phyloP scores from a whole-genome alignment of 64 coral and sea anemone genomes.

The Acropora yongei region DNA sequence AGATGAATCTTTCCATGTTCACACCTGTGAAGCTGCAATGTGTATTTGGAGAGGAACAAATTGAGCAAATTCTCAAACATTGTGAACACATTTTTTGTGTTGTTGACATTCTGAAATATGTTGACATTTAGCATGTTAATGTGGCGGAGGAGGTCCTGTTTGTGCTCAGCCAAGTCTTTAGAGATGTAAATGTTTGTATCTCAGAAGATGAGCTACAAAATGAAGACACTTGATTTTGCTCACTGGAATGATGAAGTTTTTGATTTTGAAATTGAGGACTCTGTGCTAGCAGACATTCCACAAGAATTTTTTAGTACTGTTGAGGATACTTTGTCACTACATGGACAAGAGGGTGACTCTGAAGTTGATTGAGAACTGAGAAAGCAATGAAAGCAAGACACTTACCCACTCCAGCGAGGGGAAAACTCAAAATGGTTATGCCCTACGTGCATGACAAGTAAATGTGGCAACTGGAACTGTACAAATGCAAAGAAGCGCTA shows the following conservation, averaged over 20 bases:
- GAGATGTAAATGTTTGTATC: neutral
- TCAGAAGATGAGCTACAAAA: neutral
- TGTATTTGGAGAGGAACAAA: neutral
- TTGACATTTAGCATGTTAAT: neutral
- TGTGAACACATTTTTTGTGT: neutral
- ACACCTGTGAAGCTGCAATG: neutral
- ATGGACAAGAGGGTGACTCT: neutral
- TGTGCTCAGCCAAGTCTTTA: neutral
- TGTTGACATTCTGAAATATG: neutral
- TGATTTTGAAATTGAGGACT: neutral
- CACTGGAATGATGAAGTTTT: neutral
- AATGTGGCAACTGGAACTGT: too few relatives aligned
- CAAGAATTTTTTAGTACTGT: neutral
- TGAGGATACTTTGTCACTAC: neutral
- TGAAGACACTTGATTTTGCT: neutral
- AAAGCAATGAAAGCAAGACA: too few relatives aligned
- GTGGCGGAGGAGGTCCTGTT: neutral
- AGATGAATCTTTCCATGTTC: neutral
- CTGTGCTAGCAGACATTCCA: neutral
- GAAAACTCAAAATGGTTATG: too few relatives aligned
- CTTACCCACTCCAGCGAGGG: too few relatives aligned
- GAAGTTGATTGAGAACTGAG: neutral
- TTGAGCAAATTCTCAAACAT: neutral
- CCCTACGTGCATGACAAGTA: too few relatives aligned
- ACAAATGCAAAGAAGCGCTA: too few relatives aligned